phyloP scores from a whole-genome alignment of 2,113 vertebrate species.

The Oncorhynchus nerka region DNA sequence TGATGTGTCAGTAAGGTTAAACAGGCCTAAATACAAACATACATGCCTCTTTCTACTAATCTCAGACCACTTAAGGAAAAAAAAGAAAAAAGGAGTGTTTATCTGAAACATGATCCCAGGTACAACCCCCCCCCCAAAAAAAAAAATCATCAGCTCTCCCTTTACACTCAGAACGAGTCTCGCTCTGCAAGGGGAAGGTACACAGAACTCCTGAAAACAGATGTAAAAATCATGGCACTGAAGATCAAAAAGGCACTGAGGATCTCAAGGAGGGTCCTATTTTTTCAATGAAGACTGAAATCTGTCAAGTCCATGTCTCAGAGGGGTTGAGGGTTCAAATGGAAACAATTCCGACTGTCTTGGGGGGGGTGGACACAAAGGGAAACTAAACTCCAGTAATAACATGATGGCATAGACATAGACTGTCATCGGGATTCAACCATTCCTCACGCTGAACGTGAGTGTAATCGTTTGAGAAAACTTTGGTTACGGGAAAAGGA shows the following conservation, averaged over 20 bases:
- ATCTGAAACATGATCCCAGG: conserved; percentile 54
- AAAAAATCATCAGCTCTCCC: neutral
- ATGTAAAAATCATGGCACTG: conserved; percentile 47
- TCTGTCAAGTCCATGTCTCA: conserved; percentile 37
- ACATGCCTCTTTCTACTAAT: neutral
- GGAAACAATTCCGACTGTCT: conserved; percentile 62
- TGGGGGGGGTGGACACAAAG: neutral
- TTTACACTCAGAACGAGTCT: conserved; percentile 23
- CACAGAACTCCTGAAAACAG: conserved; percentile 22
- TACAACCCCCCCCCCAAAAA: neutral
- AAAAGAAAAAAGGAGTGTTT: conserved; percentile 44
- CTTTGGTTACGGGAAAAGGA: conserved; percentile 28
- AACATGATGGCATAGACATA: conserved; percentile 41
- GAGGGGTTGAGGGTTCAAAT: conserved; percentile 47
- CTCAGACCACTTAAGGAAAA: conserved; percentile 23
- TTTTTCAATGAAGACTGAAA: conserved; percentile 56
- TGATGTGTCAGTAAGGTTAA: neutral
- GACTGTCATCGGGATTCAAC: conserved; percentile 39
- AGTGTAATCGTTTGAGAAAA: conserved; percentile 45
- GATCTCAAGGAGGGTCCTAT: conserved; percentile 54
- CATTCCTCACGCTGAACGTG: conserved; percentile 25
- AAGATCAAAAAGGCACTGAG: conserved; percentile 35
- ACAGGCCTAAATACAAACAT: conserved; percentile 5
- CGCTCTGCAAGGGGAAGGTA: conserved; percentile 16
- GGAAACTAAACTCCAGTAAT: conserved; percentile 54